Conservation (phyloP, 2,888 invertebrate species). For the Apantesis nais region DNA sequence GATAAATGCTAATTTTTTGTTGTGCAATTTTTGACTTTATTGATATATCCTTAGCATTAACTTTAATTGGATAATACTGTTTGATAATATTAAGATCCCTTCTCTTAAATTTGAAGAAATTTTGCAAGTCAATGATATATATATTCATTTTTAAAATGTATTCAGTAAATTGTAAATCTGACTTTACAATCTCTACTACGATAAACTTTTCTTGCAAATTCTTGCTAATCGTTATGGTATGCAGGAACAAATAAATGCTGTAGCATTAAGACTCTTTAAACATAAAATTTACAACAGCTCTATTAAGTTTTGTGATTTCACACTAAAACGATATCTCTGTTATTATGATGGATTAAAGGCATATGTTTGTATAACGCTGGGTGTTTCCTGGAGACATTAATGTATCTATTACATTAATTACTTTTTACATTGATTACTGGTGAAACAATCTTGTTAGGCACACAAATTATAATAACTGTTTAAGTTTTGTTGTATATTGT, state of each 20-base stretch:
- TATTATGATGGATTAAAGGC: slow-evolving; percentile 28
- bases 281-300: neutral
- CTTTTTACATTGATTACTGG: neutral
- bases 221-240: neutral
- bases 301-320: slow-evolving; percentile 3
- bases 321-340: slow-evolving; percentile 18
- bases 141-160: too few relatives aligned
- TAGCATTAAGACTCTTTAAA: neutral
- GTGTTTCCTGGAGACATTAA: neutral
- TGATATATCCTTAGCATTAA: too few relatives aligned
- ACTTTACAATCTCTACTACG: too few relatives aligned
- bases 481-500: too few relatives aligned
- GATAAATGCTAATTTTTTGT: too few relatives aligned
- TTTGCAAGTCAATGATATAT: too few relatives aligned
- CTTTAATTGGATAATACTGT: too few relatives aligned
- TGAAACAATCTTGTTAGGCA: neutral
- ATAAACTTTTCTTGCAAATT: neutral
- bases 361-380: slow-evolving; percentile 21
- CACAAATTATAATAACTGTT: neutral
- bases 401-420: neutral
- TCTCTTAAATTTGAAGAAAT: too few relatives aligned
- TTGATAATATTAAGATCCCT: too few relatives aligned
- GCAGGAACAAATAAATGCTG: neutral
- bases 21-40: too few relatives aligned
- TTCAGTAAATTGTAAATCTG: too few relatives aligned